These are phyloP conservation scores for Platalea minor DNA, from an alignment of 2,797 vertebrate genomes.

Conservation along the genomic window DNA sequence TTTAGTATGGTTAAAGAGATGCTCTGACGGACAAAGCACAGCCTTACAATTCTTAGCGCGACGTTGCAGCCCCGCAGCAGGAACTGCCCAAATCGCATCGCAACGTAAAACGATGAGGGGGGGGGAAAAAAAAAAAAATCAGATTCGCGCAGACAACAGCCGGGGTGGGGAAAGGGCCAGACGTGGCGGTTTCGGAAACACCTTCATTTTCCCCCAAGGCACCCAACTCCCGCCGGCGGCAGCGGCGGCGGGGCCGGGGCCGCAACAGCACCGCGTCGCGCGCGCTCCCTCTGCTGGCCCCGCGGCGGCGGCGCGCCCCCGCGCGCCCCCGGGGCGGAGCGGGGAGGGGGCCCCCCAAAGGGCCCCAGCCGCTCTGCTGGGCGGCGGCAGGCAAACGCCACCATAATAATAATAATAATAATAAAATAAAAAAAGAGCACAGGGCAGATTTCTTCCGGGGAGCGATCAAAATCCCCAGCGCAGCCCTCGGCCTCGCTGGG, in stretches of 20 bases:
- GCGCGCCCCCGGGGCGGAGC: neutral
- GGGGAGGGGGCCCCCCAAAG: neutral
- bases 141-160: neutral
- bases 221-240: neutral
- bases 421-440: neutral
- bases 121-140: neutral
- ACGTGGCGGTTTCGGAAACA: accelerated
- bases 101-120: neutral
- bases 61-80: neutral
- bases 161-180: neutral
- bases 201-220: accelerated
- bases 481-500: neutral
- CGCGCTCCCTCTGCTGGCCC: slow-evolving; percentile 65
- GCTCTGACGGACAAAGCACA: neutral
- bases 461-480: accelerated
- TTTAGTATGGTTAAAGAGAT: neutral
- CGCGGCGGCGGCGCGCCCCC: neutral
- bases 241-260: neutral
- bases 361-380: neutral
- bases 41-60: accelerated
- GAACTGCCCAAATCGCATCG: neutral
- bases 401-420: neutral
- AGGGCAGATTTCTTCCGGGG: neutral
- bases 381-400: neutral
- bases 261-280: neutral